These are phyloP conservation scores for Microhierax caerulescens DNA, from an alignment of 2,797 vertebrate species.

Conservation along the genomic window DNA sequence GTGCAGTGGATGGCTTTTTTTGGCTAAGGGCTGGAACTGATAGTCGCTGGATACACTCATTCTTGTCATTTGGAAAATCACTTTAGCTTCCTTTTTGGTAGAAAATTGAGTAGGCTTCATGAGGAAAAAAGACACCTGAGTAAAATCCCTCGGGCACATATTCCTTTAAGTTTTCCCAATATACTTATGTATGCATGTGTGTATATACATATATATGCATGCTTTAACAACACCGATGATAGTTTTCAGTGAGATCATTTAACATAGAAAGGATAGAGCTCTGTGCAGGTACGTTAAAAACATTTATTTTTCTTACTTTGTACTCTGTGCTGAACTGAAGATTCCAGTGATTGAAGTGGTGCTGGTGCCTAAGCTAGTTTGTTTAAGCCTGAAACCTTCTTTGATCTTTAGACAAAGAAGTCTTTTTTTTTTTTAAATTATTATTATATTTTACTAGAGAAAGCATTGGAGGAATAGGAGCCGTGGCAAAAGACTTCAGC, in stretches of 20 bases:
- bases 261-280: neutral
- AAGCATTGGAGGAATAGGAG: neutral
- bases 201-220: neutral
- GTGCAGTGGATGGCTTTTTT: neutral
- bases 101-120: neutral
- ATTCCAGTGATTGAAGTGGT: neutral
- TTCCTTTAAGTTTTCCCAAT: neutral
- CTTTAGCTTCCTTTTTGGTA: neutral
- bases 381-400: neutral
- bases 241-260: neutral
- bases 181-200: neutral
- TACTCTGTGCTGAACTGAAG: neutral
- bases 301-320: neutral
- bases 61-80: neutral
- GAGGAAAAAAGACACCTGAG: neutral
- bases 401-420: neutral
- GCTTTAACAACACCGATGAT: neutral
- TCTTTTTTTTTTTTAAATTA: neutral
- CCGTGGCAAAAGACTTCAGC: neutral
- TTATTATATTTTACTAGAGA: neutral
- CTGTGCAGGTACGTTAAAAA: neutral
- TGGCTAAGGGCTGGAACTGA: neutral
- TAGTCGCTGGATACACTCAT: neutral
- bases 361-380: neutral
- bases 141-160: neutral